Evolutionary conservation across 2,113 vertebrate species (phyloP), one percentile per base, ranked within the genome.

Genomic region (Cisticola juncidis): DNA sequence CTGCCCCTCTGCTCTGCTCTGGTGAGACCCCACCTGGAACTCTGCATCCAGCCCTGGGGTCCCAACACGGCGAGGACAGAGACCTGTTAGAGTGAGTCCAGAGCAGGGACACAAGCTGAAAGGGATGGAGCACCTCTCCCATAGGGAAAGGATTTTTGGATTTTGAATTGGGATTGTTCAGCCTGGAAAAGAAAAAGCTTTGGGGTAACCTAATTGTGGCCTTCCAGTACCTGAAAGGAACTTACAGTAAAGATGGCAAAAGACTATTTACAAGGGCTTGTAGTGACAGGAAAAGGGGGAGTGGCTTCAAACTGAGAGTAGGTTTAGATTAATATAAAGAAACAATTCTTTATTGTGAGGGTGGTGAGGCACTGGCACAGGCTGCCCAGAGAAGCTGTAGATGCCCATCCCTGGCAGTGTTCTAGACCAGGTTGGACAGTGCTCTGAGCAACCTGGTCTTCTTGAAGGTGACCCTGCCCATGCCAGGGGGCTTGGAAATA

Each of bases 11-110:
- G 26, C 25, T 42, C n/a, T 29, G 16, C 33, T 60, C 36, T 60
- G 38, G 2, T 28, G 42, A 44, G 51, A 19, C 12, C 20, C 11
- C 42, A 26, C 4, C n/a, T 31, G 29, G 4, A 62, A 2, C 0
- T 1, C 42, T 40, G 29, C 22, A 22, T 23, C 42, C 66, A 72
- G 42, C 31, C 28, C 31, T 57, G 35, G 50, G 9, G 2, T 23
- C 6, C 14, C 58, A 33, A 42, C 25, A 12, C 4, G 23, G 17
- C 11, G 44, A 18, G 33, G 18, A 53, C 26, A 38, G 0, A 8
- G 11, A 18, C 3, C 14, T 22, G 9, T 6, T 47, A 18, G 31
- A 56, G 26, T 4, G 8, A 35, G 6, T 33, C 17, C 35, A 57
- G 31, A 64, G 17, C 42, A 50, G 17, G 12, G 4, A 8, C 42